These are phyloP conservation scores for Tretioscincus oriximinensis DNA, from an alignment of 2,113 vertebrate genomes.

Conservation along the genomic window DNA sequence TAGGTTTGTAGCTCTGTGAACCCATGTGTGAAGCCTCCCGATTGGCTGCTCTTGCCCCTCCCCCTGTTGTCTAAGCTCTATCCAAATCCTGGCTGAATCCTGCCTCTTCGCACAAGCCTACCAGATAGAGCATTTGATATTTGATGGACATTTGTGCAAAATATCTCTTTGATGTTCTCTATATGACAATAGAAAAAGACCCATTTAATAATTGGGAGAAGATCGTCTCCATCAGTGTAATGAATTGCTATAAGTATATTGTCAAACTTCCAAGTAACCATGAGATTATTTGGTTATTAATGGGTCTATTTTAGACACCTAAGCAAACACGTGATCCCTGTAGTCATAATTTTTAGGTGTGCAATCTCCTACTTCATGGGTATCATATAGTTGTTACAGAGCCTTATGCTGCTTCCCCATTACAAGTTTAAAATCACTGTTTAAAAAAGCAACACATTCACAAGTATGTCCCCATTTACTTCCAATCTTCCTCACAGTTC, in stretches of 20 bases:
- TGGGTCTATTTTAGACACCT: not conserved
- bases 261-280: not conserved
- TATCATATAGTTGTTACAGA: not conserved
- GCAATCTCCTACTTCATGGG: constrained; percentile 43
- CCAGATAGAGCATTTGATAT: not conserved
- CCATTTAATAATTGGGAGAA: not conserved
- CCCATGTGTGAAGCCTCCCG: no score
- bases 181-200: not conserved
- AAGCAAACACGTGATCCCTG: constrained; percentile 10
- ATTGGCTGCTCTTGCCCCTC: no score
- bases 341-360: not conserved
- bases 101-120: no score
- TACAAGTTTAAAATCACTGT: no score
- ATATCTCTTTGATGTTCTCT: not conserved
- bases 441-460: no score
- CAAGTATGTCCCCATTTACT: no score
- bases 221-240: not conserved
- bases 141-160: not conserved
- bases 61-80: no score
- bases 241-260: no score
- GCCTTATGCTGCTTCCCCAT: not conserved
- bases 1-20: no score
- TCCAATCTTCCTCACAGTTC: no score
- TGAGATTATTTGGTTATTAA: not conserved
- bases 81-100: no score